Evolutionary conservation across 2,113 vertebrate species (phyloP), one percentile per base, ranked within the genome.

Genomic region (Gavialis gangeticus): DNA sequence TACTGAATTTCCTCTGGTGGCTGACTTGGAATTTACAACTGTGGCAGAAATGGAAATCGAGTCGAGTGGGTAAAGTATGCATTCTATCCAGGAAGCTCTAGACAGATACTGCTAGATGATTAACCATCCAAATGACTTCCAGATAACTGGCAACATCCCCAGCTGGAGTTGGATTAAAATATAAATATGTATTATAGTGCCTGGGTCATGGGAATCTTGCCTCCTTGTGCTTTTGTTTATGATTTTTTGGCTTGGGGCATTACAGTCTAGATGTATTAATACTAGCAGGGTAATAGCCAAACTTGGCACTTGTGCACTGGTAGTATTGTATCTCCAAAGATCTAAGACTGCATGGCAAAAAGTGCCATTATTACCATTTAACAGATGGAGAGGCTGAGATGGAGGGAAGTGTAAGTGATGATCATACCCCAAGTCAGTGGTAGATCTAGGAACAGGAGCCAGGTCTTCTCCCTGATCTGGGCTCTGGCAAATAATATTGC

Each of bases 331-430:
- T n/a, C 37, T 64, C 55, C 27, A 16, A 3, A 5, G 27, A 76
- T 34, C 11, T 73, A 85, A 66, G 14, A 55, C n/a, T 28, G 1
- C 0, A 0, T 57, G 55, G 5, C 54, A 25, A n/a, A 5, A 18
- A 9, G 5, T 59, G 25, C 54, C n/a, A 24, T 2, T 64, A 25
- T 63, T 75, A 9, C 14, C 91, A 24, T 56, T 75, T 58, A 85
- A 83, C 21, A 25, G 28, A 75, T 18, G 4, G 3, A 25, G 58
- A 28, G 82, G 25, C n/a, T 83, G 76, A 24, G 34, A 18, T 57
- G 21, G 12, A 14, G 21, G 30, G 28, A 7, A 22, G 27, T 11
- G 71, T 60, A 66, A 67, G 2, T 9, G 24, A 60, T 91, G 69
- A 73, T 73, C 6, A 46, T 21, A 24, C 3, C 12, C 17, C 13